phyloP scores from a whole-genome alignment of 2,113 vertebrate genomes.

The Lanius ludovicianus region DNA sequence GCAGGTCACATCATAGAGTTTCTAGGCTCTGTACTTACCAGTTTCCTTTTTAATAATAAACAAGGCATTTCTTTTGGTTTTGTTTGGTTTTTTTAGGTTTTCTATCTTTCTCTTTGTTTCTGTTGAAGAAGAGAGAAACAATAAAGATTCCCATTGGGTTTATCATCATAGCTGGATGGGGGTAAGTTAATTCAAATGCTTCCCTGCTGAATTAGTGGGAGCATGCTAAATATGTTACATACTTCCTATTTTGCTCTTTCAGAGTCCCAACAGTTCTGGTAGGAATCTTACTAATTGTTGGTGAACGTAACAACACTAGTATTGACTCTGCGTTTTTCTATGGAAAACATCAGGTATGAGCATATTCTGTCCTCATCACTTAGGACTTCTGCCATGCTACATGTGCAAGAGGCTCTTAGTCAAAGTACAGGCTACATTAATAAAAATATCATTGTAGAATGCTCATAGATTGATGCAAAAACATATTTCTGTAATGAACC shows the following conservation, averaged over 20 bases:
- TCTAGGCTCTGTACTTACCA: neutral
- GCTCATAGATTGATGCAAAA: neutral
- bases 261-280: conserved; percentile 85
- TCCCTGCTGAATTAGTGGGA: neutral
- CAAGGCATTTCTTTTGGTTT: neutral
- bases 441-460: neutral
- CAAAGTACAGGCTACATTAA: neutral
- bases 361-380: neutral
- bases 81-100: conserved; percentile 75
- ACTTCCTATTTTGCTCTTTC: conserved; percentile 26
- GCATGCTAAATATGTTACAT: neutral
- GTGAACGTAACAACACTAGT: conserved; percentile 73
- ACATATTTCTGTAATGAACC: neutral
- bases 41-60: neutral
- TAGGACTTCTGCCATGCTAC: neutral
- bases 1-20: neutral
- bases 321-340: conserved; percentile 92
- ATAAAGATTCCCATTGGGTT: conserved; percentile 79
- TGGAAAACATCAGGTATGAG: conserved; percentile 86
- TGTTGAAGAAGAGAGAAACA: conserved; percentile 81
- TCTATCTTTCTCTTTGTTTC: conserved; percentile 88
- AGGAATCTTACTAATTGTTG: conserved; percentile 84
- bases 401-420: neutral
- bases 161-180: conserved; percentile 88
- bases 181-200: conserved; percentile 78